Base-by-base conservation (phyloP, 2,113 vertebrate species). In the Steatornis caripensis region DNA sequence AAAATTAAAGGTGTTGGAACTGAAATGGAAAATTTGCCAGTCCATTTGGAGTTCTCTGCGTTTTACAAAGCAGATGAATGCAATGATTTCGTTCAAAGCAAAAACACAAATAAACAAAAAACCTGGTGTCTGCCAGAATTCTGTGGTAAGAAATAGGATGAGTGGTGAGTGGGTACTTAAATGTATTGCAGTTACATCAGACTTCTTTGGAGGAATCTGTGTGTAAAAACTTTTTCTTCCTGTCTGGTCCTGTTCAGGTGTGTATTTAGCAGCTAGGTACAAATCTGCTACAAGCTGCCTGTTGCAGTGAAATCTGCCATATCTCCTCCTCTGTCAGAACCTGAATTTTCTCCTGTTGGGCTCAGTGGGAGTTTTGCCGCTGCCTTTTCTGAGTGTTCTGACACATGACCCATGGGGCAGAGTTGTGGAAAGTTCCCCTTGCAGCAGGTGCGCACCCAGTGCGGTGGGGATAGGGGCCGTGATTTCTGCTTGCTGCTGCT, bases 381-480 rank as follows among this genome's bases (percentile, higher is more conserved):
- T 84, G 55, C 51, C 19, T 71, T 92, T 54, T 71, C 24, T 34
- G 18, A 45, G n/a, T 26, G 11, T 76, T n/a, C n/a, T n/a, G n/a
- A n/a, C 36, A 11, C 27, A 6, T 34, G n/a, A 70, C n/a, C 45
- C 12, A 21, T 0, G 2, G 29, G 29, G 13, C 34, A 39, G 19
- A 66, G 4, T 57, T 29, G 17, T 62, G 48, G 69, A 55, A 69
- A 57, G 34, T 71, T 79, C 21, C 48, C 15, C 11, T 72, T 43
- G 12, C 54, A 78, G 32, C 54, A 93, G 72, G 36, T 96, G 32
- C 12, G 9, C 39, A 39, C n/a, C 48, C 32, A 29, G 57, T 79
- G 32, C 24, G 37, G 32, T 55, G 60, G 64, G 20, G 23, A 18
- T 12, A 9, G 17, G 6, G 6, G 2, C 13, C 0, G 0, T 27